Evolutionary conservation across 2,797 vertebrate genomes (phyloP), one percentile per base, ranked within the genome.

Genomic region (Vespertilio murinus): DNA sequence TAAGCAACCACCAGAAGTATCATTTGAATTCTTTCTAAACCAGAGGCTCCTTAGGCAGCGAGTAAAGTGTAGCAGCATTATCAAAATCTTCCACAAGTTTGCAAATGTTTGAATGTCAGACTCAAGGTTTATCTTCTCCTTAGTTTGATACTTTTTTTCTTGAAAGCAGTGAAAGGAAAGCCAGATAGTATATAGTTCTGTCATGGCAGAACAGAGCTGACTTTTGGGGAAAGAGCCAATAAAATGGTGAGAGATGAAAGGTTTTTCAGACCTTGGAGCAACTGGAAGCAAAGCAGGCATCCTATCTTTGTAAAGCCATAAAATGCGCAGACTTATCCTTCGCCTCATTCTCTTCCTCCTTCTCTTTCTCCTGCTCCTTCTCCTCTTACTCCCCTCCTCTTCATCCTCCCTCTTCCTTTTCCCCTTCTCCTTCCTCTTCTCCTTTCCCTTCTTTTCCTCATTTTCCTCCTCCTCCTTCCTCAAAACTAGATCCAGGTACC

Each of bases 11-110:
- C 83, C n/a, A 61, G 59, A 85, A 47, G 45, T 65, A 91, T 94
- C n/a, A 56, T 91, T 96, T 81, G 69, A 87, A 94, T 89, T 90
- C 59, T 78, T 78, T n/a, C 47, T 45, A 74, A 82, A 82, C 23
- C 25, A 23, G 54, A 85, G 54, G 22, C 81, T 61, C 49, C 67
- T 33, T 49, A 73, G 74, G 73, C 64, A 71, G 17, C 38, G 52
- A 38, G 78, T 38, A 35, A 95, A 87, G n/a, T 52, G 45, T 42
- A 54, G 59, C 13, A 86, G n/a, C 9, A 9, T 65, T 47, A 91
- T 95, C 61, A 87, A 90, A 92, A 79, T 56, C 23, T 33, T 40
- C 52, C 35, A 35, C 18, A 74, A 73, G 28, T 82, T 54, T 89
- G 75, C 40, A 91, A 81, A 65, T n/a, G 56, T 90, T 45, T 73